Conservation (phyloP, 2,888 invertebrate genomes). For the Mythimna pallens region DNA sequence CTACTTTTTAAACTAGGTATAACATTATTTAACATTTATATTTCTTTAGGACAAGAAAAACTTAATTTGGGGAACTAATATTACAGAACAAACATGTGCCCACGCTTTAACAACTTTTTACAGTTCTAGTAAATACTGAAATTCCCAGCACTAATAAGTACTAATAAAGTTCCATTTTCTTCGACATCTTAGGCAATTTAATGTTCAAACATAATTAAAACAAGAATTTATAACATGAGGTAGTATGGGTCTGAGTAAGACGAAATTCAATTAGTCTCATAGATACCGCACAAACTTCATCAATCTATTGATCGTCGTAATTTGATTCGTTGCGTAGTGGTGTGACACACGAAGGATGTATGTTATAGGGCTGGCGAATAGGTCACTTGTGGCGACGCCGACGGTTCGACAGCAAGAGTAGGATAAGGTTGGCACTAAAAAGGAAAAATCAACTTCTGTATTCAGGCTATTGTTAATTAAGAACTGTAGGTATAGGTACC, state of each 20-base stretch:
- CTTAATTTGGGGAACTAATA: no score
- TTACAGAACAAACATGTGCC: not conserved
- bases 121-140: slow-evolving; percentile 6
- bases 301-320: slow-evolving; percentile 61
- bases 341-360: slow-evolving; percentile 11
- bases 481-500: no score
- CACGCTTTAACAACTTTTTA: not conserved
- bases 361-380: not conserved
- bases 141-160: not conserved
- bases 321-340: slow-evolving; percentile 51
- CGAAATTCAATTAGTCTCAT: slow-evolving; percentile 60
- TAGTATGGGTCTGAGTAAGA: slow-evolving; percentile 30
- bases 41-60: not conserved
- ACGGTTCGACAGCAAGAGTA: no score
- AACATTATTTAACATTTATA: no score
- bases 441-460: no score
- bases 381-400: not conserved
- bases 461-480: not conserved
- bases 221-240: slow-evolving; percentile 45
- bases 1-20: no score
- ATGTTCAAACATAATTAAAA: slow-evolving; percentile 33
- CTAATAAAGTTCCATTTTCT: slow-evolving; percentile 19
- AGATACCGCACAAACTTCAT: slow-evolving; percentile 66
- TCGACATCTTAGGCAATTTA: slow-evolving; percentile 29
- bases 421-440: no score